phyloP scores from a whole-genome alignment of 2,113 vertebrate genomes.

The Bos taurus region DNA sequence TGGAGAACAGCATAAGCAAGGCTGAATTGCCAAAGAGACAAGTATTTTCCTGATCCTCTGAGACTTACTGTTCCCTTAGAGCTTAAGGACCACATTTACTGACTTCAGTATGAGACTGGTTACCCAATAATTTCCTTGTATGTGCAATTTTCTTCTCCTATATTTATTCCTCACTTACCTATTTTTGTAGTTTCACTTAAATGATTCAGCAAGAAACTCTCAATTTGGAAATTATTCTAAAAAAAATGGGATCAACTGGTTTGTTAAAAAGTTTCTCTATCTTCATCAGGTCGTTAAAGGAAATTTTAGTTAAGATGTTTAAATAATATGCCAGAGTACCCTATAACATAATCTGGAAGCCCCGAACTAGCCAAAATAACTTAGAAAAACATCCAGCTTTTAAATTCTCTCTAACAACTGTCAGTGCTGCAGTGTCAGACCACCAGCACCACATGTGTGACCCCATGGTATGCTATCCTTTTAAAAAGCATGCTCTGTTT shows the following conservation, averaged over 20 bases:
- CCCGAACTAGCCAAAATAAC: constrained; percentile 67
- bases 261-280: not conserved
- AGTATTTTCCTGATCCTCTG: not conserved
- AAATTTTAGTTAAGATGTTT: constrained; percentile 47
- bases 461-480: constrained; percentile 75
- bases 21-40: not conserved
- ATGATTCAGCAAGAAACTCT: not conserved
- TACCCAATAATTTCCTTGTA: not conserved
- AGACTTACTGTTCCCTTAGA: not conserved
- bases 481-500: constrained; percentile 74
- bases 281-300: not conserved
- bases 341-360: constrained; percentile 50
- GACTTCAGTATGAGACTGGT: not conserved
- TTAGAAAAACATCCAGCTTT: constrained; percentile 69
- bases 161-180: not conserved
- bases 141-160: not conserved
- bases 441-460: constrained; percentile 75
- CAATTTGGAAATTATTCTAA: not conserved
- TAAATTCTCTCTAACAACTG: constrained; percentile 69
- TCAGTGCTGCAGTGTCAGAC: constrained; percentile 75
- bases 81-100: not conserved
- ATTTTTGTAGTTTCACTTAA: not conserved
- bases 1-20: not conserved
- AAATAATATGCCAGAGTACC: constrained; percentile 48
- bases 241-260: not conserved